These are phyloP conservation scores for Microcebus jonahi DNA, from an alignment of 2,113 vertebrate species.

Conservation along the genomic window DNA sequence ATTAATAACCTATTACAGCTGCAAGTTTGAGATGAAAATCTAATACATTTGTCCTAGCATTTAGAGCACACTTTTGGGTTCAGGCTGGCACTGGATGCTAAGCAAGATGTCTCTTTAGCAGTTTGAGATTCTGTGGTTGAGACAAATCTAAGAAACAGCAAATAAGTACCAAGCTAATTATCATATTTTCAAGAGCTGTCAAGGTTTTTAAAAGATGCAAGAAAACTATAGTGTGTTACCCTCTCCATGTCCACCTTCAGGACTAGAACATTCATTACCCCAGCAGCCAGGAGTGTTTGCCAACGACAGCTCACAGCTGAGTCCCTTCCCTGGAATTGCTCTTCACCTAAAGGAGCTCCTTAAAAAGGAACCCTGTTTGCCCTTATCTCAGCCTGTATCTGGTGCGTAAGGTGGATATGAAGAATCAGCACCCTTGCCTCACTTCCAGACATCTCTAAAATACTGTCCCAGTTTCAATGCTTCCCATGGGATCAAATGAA, in stretches of 20 bases:
- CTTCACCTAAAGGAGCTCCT: neutral
- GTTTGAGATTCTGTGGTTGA: neutral
- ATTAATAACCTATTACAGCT: neutral
- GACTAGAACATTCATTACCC: accelerated
- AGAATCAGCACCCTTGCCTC: neutral
- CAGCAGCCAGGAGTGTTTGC: neutral
- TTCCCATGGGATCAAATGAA: neutral
- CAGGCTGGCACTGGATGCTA: neutral
- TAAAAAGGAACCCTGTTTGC: accelerated
- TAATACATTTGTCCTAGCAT: neutral
- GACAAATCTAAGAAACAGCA: neutral
- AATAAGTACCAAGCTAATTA: neutral
- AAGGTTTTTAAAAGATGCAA: neutral
- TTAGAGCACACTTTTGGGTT: neutral
- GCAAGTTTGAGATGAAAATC: neutral
- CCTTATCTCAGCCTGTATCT: neutral
- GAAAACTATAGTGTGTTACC: neutral
- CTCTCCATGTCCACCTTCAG: neutral
- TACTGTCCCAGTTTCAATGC: neutral
- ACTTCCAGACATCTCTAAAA: neutral
- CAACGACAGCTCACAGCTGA: neutral
- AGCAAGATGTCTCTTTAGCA: neutral
- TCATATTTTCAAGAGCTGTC: neutral
- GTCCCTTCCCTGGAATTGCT: neutral
- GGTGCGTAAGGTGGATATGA: neutral